Evolutionary conservation across 2,797 vertebrate genomes (phyloP), one percentile per base, ranked within the genome.

Genomic region (Morelia viridis): DNA sequence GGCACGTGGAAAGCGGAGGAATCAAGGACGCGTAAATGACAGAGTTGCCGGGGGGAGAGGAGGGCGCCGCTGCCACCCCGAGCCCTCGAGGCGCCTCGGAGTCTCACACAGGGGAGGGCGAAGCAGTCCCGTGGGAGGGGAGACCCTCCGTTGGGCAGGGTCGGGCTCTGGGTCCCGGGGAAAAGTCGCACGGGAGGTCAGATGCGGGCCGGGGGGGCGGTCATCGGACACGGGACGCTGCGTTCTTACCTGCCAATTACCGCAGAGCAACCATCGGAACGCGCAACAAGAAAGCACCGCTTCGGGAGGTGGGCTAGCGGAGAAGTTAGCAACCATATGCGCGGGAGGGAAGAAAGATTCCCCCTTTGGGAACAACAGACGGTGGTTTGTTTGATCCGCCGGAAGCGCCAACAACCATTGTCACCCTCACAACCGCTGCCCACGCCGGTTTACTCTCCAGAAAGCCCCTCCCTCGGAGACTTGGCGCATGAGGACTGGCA

Each of bases 301-400:
- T 41, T 22, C 65, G 58, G 76, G 28, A 58, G 57, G 57, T 31
- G 28, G 60, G 57, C 60, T 4, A 28, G 80, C 19, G 11, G 61
- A 35, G 46, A 56, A 35, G 50, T 41, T 84, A 90, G 91, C 92
- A 89, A 83, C 60, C 24, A 9, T 41, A 53, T 7, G 8, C 31
- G 0, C 0, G 10, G 46, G 22, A 28, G 22, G 6, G 2, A 7
- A 5, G 56, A 24, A 1, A 10, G 8, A 26, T 4, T 0, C 0
- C 58, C 50, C 1, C 58, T 28, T 31, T 35, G 41, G 46, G 31
- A 68, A 19, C 35, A 65, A 60, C 28, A 9, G 12, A 24, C 65
- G 22, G 41, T 0, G 1, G 4, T n/a, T 3, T 6, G 19, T 13
- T 41, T 4, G 19, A 80, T 46, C 76, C 89, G 9, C 24, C 26